Evolutionary conservation across 2,113 vertebrate genomes (phyloP).

Genomic region (Emydocephalus ijimae): DNA sequence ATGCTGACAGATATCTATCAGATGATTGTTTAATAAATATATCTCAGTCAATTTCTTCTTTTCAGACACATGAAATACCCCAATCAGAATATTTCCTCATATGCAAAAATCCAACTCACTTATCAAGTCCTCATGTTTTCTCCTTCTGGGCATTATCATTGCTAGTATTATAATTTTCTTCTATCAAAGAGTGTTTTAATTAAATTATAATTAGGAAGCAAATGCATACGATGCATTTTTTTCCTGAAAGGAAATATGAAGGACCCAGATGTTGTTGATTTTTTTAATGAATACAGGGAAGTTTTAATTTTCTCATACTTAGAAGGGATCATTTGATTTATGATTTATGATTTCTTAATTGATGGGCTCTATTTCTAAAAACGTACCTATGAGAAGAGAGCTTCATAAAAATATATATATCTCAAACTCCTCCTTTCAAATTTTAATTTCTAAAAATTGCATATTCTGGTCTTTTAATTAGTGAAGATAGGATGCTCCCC

Average conservation of each 20-base stretch:
- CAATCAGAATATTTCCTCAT: not conserved
- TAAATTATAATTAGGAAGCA: slow-evolving; percentile 29
- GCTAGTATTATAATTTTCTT: not conserved
- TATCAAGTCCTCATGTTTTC: not conserved
- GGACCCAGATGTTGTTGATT: slow-evolving; percentile 14
- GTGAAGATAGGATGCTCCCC: not conserved
- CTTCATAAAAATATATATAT: not conserved
- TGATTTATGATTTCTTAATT: not conserved
- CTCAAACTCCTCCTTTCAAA: no score
- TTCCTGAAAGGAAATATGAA: not conserved
- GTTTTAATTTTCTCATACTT: not conserved
- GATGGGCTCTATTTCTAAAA: not conserved
- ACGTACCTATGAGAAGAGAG: no score
- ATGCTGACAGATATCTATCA: not conserved
- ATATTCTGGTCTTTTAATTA: not conserved
- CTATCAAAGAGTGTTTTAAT: slow-evolving; percentile 19
- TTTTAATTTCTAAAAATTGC: not conserved
- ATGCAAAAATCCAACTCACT: not conserved
- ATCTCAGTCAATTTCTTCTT: not conserved
- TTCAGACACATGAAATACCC: not conserved
- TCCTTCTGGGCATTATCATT: not conserved
- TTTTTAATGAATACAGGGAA: slow-evolving; percentile 10
- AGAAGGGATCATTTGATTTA: not conserved
- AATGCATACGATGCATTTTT: not conserved
- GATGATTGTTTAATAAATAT: not conserved